Conservation (phyloP, 1,140 invertebrate genomes). For the Bombus confusus region DNA sequence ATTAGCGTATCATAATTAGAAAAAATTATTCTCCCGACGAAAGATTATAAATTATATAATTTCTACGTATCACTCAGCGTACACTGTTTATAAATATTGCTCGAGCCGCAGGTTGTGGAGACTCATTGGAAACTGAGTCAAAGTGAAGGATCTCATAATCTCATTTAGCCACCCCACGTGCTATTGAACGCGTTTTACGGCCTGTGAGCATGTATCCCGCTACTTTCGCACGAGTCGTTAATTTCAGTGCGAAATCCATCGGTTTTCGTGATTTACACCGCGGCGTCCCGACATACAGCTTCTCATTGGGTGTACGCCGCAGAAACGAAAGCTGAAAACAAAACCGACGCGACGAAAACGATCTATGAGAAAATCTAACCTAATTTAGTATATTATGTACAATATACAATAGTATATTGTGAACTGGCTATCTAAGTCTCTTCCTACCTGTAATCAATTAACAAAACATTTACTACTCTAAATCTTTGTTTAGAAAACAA, state of each 20-base stretch:
- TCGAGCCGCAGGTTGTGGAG: too few relatives aligned
- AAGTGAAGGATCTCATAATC: conserved; percentile 44
- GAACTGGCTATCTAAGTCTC: too few relatives aligned
- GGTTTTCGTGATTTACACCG: conserved; percentile 18
- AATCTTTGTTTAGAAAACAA: neutral
- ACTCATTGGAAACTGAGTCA: conserved; percentile 23
- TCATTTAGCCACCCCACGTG: conserved; percentile 43
- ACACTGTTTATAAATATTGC: conserved; percentile 27
- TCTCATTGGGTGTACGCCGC: neutral
- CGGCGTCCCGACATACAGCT: neutral
- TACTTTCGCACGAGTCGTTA: conserved; percentile 47
- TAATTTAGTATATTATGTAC: neutral
- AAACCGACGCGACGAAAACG: neutral
- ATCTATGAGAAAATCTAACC: neutral
- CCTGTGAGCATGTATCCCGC: conserved; percentile 38
- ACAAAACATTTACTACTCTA: neutral
- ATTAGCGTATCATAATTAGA: too few relatives aligned
- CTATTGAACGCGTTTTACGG: conserved; percentile 47
- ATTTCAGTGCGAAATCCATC: conserved; percentile 32
- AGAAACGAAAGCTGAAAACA: neutral
- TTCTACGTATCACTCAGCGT: neutral
- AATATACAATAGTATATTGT: too few relatives aligned
- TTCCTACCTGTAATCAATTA: neutral
- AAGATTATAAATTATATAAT: neutral
- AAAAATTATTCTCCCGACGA: neutral